Conservation (phyloP, 2,797 vertebrate genomes). For the Pseudochromis fuscus region DNA sequence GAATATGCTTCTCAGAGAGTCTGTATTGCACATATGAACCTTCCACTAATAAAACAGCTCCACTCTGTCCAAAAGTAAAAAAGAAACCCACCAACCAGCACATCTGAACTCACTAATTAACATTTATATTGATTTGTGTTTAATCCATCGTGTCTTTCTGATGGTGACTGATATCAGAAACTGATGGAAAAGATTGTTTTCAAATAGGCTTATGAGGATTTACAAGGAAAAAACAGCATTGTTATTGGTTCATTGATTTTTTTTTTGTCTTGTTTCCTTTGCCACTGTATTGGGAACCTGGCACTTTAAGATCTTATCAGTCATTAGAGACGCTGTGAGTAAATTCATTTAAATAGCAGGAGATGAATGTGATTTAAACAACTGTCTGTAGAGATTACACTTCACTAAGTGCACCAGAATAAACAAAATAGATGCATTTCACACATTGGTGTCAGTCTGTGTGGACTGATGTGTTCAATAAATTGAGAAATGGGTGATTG, state of each 20-base stretch:
- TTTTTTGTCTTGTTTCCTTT: too few species aligned
- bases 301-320: not conserved
- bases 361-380: not conserved
- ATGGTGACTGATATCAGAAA: not conserved
- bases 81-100: not conserved
- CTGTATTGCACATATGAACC: too few species aligned
- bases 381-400: not conserved
- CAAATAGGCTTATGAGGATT: not conserved
- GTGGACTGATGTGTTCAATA: too few species aligned
- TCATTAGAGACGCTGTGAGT: not conserved
- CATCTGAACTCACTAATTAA: not conserved
- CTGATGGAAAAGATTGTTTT: not conserved
- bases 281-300: not conserved
- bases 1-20: too few species aligned
- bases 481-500: not conserved
- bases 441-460: too few species aligned
- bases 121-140: not conserved
- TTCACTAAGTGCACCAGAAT: not conserved
- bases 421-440: not conserved
- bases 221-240: not conserved
- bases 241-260: not conserved
- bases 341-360: not conserved
- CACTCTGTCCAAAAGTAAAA: not conserved
- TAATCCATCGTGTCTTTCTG: not conserved
- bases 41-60: too few species aligned